These are phyloP conservation scores for Chamaetylas fuelleborni DNA, from an alignment of 2,113 vertebrate genomes.

Conservation along the genomic window DNA sequence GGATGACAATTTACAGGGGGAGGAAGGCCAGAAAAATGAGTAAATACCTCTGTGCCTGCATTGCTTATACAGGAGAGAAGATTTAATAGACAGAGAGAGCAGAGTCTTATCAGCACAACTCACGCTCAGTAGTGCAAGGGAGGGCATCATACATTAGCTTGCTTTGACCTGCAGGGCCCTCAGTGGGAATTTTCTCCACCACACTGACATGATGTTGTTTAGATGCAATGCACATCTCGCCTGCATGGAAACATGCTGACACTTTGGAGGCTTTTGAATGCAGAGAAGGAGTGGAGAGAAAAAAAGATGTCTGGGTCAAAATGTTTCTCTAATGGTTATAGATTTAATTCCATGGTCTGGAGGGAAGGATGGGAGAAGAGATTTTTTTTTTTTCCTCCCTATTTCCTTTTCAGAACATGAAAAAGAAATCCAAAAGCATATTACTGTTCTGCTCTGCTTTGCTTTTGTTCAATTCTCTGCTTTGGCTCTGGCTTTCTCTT, in stretches of 20 bases:
- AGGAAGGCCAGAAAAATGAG: background rate
- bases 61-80: constrained; percentile 17
- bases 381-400: background rate
- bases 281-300: background rate
- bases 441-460: background rate
- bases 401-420: background rate
- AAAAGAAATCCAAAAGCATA: constrained; percentile 22
- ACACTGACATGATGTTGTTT: constrained; percentile 47
- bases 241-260: constrained; percentile 61
- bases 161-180: constrained; percentile 42
- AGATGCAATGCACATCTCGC: constrained; percentile 64
- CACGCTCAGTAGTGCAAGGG: background rate
- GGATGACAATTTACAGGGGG: background rate
- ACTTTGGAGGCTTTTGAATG: constrained; percentile 59
- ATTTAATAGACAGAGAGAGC: constrained; percentile 51
- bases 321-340: constrained; percentile 61
- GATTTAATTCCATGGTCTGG: constrained; percentile 47
- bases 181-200: constrained; percentile 36
- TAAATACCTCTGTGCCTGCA: background rate
- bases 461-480: background rate
- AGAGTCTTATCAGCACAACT: constrained; percentile 24
- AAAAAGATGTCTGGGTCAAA: constrained; percentile 58
- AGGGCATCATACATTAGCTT: constrained; percentile 46
- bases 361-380: background rate
- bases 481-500: background rate